phyloP scores from a whole-genome alignment of 2,888 invertebrate species.

The Dorcus hopei region DNA sequence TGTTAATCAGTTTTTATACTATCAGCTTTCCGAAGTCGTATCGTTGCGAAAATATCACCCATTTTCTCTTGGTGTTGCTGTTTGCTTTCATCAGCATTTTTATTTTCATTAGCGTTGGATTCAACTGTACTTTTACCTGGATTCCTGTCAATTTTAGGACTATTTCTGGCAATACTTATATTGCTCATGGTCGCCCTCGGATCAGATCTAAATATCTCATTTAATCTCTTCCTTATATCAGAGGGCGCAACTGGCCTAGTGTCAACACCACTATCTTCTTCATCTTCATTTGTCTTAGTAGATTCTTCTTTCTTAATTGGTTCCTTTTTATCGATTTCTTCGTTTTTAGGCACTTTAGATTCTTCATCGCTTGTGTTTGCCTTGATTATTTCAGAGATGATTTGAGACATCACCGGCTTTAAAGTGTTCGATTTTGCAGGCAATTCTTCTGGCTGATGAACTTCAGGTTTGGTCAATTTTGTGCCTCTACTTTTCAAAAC shows the following conservation, averaged over 20 bases:
- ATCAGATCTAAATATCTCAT: slow-evolving; percentile 15
- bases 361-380: neutral
- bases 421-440: slow-evolving; percentile 1
- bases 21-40: slow-evolving; percentile 30
- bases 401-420: slow-evolving; percentile 10
- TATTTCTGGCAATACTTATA: neutral
- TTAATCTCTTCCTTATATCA: slow-evolving; percentile 23
- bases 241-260: slow-evolving; percentile 8
- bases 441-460: slow-evolving; percentile 5
- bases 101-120: slow-evolving; percentile 33
- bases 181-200: neutral
- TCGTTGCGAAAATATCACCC: slow-evolving; percentile 35
- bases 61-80: slow-evolving; percentile 24
- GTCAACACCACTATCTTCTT: slow-evolving; percentile 4
- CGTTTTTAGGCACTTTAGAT: neutral
- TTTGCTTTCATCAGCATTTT: slow-evolving; percentile 5
- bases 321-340: neutral
- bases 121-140: neutral
- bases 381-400: slow-evolving; percentile 12
- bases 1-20: slow-evolving; percentile 15
- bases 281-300: neutral
- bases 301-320: neutral
- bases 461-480: slow-evolving; percentile 23
- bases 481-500: slow-evolving; percentile 14
- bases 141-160: neutral